Conservation (phyloP, 2,888 invertebrate genomes). For the Ectobius pallidus region DNA sequence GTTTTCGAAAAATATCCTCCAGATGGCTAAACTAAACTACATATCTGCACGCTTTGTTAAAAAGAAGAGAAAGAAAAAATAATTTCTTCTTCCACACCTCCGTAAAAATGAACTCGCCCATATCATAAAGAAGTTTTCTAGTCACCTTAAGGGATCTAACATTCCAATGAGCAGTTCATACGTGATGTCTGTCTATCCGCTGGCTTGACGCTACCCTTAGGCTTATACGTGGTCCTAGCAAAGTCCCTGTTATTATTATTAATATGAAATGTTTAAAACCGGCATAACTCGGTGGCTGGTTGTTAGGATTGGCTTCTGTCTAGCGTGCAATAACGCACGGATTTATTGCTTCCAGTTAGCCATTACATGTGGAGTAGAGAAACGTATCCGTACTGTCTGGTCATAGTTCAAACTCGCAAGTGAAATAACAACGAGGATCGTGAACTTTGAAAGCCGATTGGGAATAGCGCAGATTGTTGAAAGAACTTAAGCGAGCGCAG, state of each 20-base stretch:
- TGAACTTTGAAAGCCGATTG: background rate
- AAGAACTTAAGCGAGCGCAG: too few relatives aligned
- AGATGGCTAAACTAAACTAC: background rate
- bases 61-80: background rate
- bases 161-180: background rate
- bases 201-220: background rate
- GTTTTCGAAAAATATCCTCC: background rate
- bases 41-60: background rate
- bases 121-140: slow-evolving; percentile 16
- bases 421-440: background rate
- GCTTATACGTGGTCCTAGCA: background rate
- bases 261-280: background rate
- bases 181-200: background rate
- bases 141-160: background rate
- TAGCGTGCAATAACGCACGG: too few relatives aligned
- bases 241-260: background rate
- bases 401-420: background rate
- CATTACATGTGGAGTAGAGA: too few relatives aligned
- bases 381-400: background rate
- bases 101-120: background rate
- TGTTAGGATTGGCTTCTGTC: too few relatives aligned
- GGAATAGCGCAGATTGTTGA: background rate
- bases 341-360: background rate
- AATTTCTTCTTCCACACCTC: background rate
- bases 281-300: background rate